A percentile compares a stretch with the other conserved stretches of the same genome.
Conservation (phyloP, 2,113 vertebrate genomes). For the Glaucidium brasilianum region DNA sequence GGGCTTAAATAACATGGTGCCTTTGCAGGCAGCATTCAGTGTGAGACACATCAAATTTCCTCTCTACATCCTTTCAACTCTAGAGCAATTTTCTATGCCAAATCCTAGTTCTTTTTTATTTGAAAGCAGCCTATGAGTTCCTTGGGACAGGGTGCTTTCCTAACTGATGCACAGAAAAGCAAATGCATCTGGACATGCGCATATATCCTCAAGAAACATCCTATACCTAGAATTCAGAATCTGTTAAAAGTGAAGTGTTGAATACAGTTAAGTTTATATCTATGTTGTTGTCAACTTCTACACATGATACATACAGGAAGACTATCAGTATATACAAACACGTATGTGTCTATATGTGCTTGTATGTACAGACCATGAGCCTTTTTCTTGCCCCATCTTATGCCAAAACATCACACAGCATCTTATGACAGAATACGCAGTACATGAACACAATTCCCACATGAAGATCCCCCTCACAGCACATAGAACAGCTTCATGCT, state of each 20-base stretch:
- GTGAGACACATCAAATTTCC: not conserved
- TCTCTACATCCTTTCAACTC: not conserved
- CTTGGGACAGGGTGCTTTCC: not conserved
- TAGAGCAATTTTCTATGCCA: not conserved
- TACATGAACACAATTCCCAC: not conserved
- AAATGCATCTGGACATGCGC: not conserved
- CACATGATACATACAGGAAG: not conserved
- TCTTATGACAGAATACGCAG: not conserved
- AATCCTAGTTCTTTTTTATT: not conserved
- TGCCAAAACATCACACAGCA: not conserved
- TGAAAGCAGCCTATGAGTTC: not conserved
- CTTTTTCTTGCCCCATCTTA: not conserved
- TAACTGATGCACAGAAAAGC: not conserved
- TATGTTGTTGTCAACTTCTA: not conserved
- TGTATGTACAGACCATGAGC: not conserved
- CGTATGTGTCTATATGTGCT: too few relatives aligned
- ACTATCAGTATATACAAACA: not conserved
- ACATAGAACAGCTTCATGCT: not conserved
- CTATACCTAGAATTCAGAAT: not conserved
- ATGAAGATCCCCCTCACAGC: not conserved
- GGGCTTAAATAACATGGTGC: not conserved
- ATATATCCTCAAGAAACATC: not conserved
- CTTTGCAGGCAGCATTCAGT: not conserved
- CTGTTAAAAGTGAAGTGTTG: not conserved
- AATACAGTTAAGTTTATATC: not conserved